Evolutionary conservation across 2,797 vertebrate genomes (phyloP).

Genomic region (Balearica regulorum): DNA sequence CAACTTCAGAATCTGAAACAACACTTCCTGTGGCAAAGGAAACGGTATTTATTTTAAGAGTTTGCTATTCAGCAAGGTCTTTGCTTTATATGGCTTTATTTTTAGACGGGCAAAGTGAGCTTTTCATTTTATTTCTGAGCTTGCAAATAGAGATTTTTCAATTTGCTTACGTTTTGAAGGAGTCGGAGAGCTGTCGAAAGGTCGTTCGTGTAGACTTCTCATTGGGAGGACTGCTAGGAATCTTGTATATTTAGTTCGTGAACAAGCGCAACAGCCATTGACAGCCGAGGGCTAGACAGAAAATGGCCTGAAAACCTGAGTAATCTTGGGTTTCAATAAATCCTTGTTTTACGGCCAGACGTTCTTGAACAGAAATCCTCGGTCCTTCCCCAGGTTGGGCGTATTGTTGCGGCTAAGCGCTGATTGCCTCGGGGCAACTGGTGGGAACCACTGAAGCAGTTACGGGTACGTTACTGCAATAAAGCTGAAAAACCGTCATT

Average conservation of each 20-base stretch:
- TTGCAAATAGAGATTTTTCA: background rate
- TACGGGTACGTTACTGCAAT: background rate
- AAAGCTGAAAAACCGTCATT: background rate
- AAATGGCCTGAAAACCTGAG: background rate
- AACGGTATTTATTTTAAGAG: background rate
- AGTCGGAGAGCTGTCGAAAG: background rate
- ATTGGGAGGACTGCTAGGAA: background rate
- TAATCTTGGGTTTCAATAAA: background rate
- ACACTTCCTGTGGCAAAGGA: background rate
- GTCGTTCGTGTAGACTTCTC: background rate
- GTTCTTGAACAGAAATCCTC: background rate
- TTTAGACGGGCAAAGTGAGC: background rate
- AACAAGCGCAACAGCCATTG: background rate
- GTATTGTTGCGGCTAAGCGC: background rate
- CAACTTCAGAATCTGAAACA: background rate
- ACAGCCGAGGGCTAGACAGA: background rate
- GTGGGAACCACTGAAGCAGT: background rate
- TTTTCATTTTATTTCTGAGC: background rate
- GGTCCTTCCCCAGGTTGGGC: background rate
- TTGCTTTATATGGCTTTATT: background rate
- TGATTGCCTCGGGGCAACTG: background rate
- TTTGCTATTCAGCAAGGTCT: background rate
- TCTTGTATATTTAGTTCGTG: background rate
- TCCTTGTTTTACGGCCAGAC: background rate
- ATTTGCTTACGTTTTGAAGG: background rate